Evolutionary conservation across 2,888 invertebrate species (phyloP).

Genomic region (Apamea monoglypha): DNA sequence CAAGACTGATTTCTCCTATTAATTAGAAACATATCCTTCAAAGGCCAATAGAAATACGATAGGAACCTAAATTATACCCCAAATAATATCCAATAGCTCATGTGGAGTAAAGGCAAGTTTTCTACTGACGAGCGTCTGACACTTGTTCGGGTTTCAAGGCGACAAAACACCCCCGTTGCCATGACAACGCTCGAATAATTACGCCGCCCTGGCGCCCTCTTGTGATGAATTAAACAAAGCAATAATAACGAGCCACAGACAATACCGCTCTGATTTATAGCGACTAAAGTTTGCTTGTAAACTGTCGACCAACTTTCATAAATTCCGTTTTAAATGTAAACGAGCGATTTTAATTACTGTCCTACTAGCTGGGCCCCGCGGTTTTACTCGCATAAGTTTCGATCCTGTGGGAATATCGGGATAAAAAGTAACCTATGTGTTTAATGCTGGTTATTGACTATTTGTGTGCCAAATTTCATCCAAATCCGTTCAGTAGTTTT

Average conservation of each 20-base stretch:
- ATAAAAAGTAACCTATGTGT: too few relatives aligned
- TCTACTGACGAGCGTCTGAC: neutral
- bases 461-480: too few relatives aligned
- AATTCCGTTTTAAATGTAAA: constrained; percentile 51
- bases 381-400: too few relatives aligned
- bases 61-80: constrained; percentile 15
- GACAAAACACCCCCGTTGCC: constrained; percentile 42
- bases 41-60: neutral
- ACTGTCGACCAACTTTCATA: constrained; percentile 35
- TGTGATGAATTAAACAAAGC: constrained; percentile 56
- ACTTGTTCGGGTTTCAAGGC: constrained; percentile 45
- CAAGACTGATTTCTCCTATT: neutral
- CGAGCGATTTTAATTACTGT: constrained; percentile 36
- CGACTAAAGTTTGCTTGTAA: constrained; percentile 49
- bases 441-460: too few relatives aligned
- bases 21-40: constrained; percentile 6
- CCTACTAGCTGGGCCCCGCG: too few relatives aligned
- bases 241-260: constrained; percentile 54
- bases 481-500: too few relatives aligned
- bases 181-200: constrained; percentile 43
- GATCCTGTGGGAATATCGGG: too few relatives aligned
- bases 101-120: constrained; percentile 2
- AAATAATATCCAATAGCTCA: constrained; percentile 26
- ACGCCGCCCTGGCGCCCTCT: constrained; percentile 16
- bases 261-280: constrained; percentile 61